phyloP scores from a whole-genome alignment of 1,140 invertebrate genomes.

The Sesamia nonagrioides region DNA sequence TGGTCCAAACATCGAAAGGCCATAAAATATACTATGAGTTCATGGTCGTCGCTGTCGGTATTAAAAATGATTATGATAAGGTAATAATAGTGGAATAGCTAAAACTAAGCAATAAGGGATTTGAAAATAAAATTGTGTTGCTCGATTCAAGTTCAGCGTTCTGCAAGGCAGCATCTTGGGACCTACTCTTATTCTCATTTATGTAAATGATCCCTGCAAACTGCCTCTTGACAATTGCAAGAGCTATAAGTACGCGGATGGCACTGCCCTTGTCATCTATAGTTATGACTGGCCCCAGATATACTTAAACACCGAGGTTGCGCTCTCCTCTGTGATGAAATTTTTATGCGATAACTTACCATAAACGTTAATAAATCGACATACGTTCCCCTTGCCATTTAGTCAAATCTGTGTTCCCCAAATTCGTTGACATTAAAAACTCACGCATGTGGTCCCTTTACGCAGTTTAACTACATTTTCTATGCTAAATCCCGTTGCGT shows the following conservation, averaged over 20 bases:
- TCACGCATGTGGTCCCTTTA: background rate
- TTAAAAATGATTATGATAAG: constrained; percentile 94
- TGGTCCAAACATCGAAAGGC: constrained; percentile 90
- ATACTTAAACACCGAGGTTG: background rate
- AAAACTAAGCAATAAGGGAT: no score
- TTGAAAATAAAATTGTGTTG: no score
- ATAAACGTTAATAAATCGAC: background rate
- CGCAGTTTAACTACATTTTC: background rate
- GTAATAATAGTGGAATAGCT: constrained; percentile 81
- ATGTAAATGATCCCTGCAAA: background rate
- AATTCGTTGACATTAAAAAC: background rate
- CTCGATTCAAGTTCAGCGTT: no score
- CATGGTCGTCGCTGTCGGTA: constrained; percentile 93
- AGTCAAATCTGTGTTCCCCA: background rate
- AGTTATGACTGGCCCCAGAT: background rate
- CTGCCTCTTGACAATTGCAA: background rate
- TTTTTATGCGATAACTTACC: background rate
- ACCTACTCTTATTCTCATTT: background rate
- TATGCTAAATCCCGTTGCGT: background rate
- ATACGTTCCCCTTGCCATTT: background rate
- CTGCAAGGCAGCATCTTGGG: background rate
- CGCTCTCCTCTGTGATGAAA: background rate
- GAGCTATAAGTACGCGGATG: background rate
- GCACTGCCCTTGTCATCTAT: background rate
- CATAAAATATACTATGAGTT: constrained; percentile 93